A percentile compares a stretch with the other conserved stretches of the same genome.
Conservation (phyloP, 2,113 vertebrate species). For the Onychostoma macrolepis region DNA sequence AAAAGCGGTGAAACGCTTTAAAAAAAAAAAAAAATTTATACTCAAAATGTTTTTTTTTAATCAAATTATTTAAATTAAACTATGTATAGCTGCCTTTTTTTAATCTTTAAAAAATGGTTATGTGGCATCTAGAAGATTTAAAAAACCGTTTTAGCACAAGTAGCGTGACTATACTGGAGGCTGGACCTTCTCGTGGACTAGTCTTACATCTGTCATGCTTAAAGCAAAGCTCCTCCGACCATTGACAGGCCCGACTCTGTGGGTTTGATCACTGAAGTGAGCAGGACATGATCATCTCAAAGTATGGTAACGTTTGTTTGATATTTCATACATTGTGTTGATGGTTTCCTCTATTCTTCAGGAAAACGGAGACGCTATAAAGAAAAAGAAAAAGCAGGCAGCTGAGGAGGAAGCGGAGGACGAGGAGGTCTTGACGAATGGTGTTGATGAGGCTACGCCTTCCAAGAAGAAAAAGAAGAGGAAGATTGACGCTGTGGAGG, state of each 20-base stretch:
- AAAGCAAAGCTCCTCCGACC: slow-evolving; percentile 73
- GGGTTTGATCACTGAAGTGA: slow-evolving; percentile 77
- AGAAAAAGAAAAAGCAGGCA: slow-evolving; percentile 72
- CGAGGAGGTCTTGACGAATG: slow-evolving; percentile 58
- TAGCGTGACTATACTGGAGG: slow-evolving; percentile 74
- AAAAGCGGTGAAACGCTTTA: no score
- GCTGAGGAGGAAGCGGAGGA: slow-evolving; percentile 31
- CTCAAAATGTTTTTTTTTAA: no score
- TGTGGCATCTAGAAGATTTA: background rate
- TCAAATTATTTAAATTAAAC: no score
- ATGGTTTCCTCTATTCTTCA: slow-evolving; percentile 6
- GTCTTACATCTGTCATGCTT: slow-evolving; percentile 73
- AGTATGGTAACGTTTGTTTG: background rate
- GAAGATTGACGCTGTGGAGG: slow-evolving; percentile 49
- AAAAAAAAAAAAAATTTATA: no score
- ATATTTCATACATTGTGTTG: background rate
- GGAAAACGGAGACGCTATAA: slow-evolving; percentile 53
- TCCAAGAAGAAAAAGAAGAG: slow-evolving; percentile 78
- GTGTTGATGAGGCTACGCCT: slow-evolving; percentile 62
- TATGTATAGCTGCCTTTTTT: no score
- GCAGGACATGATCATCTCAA: slow-evolving; percentile 63
- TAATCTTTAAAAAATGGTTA: no score
- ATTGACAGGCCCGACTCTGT: slow-evolving; percentile 71
- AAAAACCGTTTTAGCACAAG: background rate
- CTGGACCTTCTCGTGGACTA: slow-evolving; percentile 59